Percentiles rank a stretch among this genome's conserved stretches.
These are phyloP conservation scores for Phragmatobia fuliginosa DNA, from an alignment of 2,888 invertebrate species.

Conservation along the genomic window DNA sequence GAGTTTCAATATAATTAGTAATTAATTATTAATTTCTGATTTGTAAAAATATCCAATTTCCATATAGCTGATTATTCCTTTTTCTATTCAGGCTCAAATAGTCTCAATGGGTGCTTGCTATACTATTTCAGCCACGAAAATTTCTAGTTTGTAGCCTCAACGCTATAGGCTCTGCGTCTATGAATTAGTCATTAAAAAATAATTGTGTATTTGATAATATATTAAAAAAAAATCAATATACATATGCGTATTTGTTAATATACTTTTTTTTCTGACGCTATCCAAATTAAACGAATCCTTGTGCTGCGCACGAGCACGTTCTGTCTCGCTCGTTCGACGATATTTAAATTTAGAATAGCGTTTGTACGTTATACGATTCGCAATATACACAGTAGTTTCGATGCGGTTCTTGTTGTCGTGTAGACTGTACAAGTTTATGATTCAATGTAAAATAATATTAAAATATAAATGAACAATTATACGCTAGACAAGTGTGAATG, in stretches of 20 bases:
- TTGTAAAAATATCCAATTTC: no score
- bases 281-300: slow-evolving; percentile 41
- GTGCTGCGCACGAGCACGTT: slow-evolving; percentile 61
- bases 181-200: no score
- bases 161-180: no score
- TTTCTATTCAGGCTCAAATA: no score
- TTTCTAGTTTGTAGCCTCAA: no score
- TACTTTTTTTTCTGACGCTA: slow-evolving; percentile 14
- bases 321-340: slow-evolving; percentile 75
- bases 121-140: no score
- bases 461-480: not conserved
- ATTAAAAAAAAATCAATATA: not conserved
- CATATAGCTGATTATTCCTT: no score
- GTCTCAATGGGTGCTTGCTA: no score
- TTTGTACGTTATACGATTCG: slow-evolving; percentile 70
- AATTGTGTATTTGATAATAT: no score
- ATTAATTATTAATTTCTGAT: no score
- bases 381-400: slow-evolving; percentile 58
- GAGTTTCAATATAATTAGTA: no score
- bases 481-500: slow-evolving; percentile 5
- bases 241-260: not conserved
- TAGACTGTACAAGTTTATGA: slow-evolving; percentile 30
- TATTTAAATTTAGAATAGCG: slow-evolving; percentile 82
- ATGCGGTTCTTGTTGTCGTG: slow-evolving; percentile 48
- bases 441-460: not conserved